These are phyloP conservation scores for Drosophila pallidifrons DNA, from an alignment of 1,140 invertebrate species.

Conservation along the genomic window DNA sequence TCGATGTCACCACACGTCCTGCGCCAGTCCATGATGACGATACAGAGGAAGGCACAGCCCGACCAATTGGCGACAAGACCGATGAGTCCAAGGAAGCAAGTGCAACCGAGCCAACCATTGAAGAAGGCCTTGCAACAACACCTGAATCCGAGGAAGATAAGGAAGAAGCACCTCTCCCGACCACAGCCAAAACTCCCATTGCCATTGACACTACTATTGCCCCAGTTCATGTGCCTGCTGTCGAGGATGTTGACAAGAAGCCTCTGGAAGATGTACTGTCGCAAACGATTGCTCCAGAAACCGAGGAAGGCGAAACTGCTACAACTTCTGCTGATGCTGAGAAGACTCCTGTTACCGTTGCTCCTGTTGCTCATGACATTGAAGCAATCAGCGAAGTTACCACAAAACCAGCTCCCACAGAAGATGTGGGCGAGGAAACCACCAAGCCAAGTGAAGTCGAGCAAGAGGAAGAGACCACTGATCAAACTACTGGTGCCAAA, in stretches of 20 bases:
- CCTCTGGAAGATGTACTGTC: constrained; percentile 63
- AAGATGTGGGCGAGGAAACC: constrained; percentile 46
- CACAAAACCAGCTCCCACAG: constrained; percentile 44
- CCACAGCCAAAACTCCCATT: constrained; percentile 24
- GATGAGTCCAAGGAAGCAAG: constrained; percentile 20
- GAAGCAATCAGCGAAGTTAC: constrained; percentile 51
- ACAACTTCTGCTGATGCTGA: constrained; percentile 51
- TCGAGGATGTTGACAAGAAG: constrained; percentile 59
- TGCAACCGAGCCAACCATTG: constrained; percentile 14
- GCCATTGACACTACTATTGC: constrained; percentile 47
- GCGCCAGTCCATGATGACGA: constrained; percentile 51
- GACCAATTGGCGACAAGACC: constrained; percentile 43
- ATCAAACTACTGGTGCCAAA: constrained; percentile 49
- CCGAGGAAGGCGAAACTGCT: constrained; percentile 35
- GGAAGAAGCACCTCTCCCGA: constrained; percentile 29
- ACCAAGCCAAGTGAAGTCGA: constrained; percentile 34
- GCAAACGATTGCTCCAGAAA: constrained; percentile 56
- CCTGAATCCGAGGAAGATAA: constrained; percentile 44
- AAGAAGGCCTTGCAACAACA: constrained; percentile 33
- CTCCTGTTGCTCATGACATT: constrained; percentile 51
- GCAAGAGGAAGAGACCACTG: constrained; percentile 45
- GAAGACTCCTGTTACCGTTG: constrained; percentile 44
- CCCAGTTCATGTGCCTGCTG: constrained; percentile 44
- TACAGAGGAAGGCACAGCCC: constrained; percentile 36
- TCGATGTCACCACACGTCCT: constrained; percentile 30